A percentile compares a stretch with the other conserved stretches of the same genome.
Evolutionary conservation across 2,797 vertebrate genomes (phyloP).

Genomic region (Pempheris klunzingeri): DNA sequence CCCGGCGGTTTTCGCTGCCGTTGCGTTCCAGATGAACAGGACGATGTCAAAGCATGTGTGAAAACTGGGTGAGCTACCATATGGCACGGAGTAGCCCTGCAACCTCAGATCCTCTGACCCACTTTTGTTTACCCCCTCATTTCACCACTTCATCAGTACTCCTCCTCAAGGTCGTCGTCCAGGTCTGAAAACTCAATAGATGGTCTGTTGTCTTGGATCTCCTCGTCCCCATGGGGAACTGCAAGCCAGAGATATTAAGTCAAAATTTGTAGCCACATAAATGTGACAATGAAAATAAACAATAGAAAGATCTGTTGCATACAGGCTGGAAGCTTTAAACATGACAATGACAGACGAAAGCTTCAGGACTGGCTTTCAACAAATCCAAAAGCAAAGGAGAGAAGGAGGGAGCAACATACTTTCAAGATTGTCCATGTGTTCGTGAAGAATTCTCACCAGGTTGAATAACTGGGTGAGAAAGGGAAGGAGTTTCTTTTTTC

Average conservation of each 20-base stretch:
- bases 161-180: conserved; percentile 83
- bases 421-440: conserved; percentile 99
- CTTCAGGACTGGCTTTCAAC: conserved; percentile 7
- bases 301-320: not conserved
- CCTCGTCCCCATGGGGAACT: conserved; percentile 91
- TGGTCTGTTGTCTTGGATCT: conserved; percentile 84
- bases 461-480: conserved; percentile 97
- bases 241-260: conserved; percentile 61
- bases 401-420: conserved; percentile 88
- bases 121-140: not conserved
- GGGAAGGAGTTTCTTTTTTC: conserved; percentile 66
- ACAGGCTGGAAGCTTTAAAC: not conserved
- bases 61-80: conserved; percentile 44
- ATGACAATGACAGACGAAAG: not conserved
- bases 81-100: conserved; percentile 32
- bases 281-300: not conserved
- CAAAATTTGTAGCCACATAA: not conserved
- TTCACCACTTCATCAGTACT: conserved; percentile 68
- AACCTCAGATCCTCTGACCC: conserved; percentile 21
- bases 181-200: conserved; percentile 87
- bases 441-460: conserved; percentile 98
- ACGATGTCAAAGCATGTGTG: conserved; percentile 47
- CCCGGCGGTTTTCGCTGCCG: conserved; percentile 25
- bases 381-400: conserved; percentile 23
- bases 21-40: conserved; percentile 42